Percentiles rank a stretch among this genome's conserved stretches.
phyloP scores from a whole-genome alignment of 1,140 invertebrate genomes.

The Diorhabda carinulata region DNA sequence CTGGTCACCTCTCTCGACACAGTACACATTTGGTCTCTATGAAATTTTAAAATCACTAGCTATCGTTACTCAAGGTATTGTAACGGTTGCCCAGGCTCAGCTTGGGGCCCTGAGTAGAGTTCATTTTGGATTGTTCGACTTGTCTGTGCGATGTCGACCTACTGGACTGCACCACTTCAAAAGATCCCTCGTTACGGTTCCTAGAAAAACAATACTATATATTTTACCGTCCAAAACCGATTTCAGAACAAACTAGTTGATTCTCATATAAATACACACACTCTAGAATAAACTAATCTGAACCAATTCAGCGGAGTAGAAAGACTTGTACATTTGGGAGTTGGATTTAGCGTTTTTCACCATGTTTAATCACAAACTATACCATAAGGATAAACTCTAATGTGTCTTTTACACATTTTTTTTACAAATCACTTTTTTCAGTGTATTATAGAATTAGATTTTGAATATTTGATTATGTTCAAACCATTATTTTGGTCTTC shows the following conservation, averaged over 20 bases:
- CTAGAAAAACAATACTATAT: slow-evolving; percentile 42
- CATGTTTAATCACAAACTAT: background rate
- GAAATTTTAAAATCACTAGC: slow-evolving; percentile 39
- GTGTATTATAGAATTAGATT: no score
- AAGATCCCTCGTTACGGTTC: slow-evolving; percentile 54
- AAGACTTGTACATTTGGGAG: background rate
- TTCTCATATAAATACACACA: no score
- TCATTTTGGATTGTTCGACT: slow-evolving; percentile 39
- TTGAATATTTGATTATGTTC: no score
- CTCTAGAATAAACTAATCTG: no score
- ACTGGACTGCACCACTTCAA: slow-evolving; percentile 57
- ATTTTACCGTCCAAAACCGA: no score
- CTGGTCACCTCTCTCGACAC: slow-evolving; percentile 21
- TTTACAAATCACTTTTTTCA: no score
- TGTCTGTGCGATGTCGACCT: slow-evolving; percentile 41
- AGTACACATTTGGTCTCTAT: slow-evolving; percentile 12
- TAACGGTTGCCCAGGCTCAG: slow-evolving; percentile 55
- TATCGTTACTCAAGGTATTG: slow-evolving; percentile 46
- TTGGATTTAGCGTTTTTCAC: background rate
- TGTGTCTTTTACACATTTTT: no score
- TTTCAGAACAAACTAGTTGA: no score
- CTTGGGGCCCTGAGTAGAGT: slow-evolving; percentile 46
- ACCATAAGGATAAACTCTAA: no score
- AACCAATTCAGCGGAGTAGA: background rate
- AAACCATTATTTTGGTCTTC: no score